These are phyloP conservation scores for Coelogynopora nodosa DNA, from an alignment of 2,888 invertebrate genomes.

Conservation along the genomic window DNA sequence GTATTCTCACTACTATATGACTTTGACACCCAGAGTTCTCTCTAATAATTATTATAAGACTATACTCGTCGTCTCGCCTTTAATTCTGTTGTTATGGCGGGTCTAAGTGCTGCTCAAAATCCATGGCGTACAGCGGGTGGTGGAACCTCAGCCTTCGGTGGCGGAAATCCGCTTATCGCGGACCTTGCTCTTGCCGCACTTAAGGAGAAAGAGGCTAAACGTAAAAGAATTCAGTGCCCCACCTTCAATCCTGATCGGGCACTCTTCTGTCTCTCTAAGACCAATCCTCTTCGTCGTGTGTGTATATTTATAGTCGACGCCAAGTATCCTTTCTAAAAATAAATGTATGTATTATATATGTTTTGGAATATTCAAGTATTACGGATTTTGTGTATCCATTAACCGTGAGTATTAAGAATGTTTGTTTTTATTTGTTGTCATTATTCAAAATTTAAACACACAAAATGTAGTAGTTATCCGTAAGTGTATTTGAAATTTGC, in stretches of 20 bases:
- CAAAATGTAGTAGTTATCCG: too few species aligned
- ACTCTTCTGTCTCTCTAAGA: constrained; percentile 41
- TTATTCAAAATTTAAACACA: too few species aligned
- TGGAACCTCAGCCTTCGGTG: neutral
- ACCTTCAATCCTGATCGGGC: constrained; percentile 44
- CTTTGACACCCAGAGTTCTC: too few species aligned
- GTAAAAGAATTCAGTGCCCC: constrained; percentile 31
- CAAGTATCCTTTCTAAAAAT: constrained; percentile 43
- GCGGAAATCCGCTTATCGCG: constrained; percentile 39
- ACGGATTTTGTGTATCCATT: too few species aligned
- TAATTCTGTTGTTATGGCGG: neutral
- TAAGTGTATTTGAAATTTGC: too few species aligned
- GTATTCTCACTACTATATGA: too few species aligned
- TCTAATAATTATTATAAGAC: neutral
- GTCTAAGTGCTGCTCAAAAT: constrained; percentile 33
- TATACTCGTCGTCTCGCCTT: neutral
- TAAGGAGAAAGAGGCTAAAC: constrained; percentile 41
- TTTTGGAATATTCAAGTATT: too few species aligned
- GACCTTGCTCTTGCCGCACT: constrained; percentile 42
- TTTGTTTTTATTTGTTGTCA: too few species aligned
- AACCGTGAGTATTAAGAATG: too few species aligned
- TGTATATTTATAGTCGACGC: constrained; percentile 39
- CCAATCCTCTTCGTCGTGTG: constrained; percentile 35
- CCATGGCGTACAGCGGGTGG: constrained; percentile 38
- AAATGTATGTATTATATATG: too few species aligned